Base-by-base conservation (phyloP, 2,888 invertebrate species). In the Acronicta alni region DNA sequence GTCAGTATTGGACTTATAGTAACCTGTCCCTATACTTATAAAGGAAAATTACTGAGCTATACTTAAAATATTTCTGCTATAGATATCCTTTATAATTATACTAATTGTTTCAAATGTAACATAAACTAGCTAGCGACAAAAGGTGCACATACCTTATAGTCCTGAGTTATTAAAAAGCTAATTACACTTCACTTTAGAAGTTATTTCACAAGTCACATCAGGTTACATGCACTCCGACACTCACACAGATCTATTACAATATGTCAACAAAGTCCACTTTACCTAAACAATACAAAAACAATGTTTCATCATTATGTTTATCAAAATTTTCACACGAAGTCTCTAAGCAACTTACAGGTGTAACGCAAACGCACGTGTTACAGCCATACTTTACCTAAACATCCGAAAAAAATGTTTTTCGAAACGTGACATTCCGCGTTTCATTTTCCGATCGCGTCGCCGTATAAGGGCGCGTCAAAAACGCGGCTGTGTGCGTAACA, bases 401-500 rank as follows among this genome's bases (percentile, higher is more conserved):
- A 70, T 77, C 41, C 75, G 49, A 72, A 75, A 57, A 60, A 55
- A 62, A 46, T 32, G 64, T 61, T 77, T 77, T 64, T 74, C 59
- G 60, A 67, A 68, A 63, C 57, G 62, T 63, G 47, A 78, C 75
- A 79, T 82, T 76, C 70, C 79, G 79, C 79, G 83, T 61, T 70
- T 65, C 75, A 85, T 83, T 84, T 87, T 80, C 83, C 85, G 87
- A 87, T 87, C 88, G 88, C 87, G 87, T 79, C 61, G 65, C 71
- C 63, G 72, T 72, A 67, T 72, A 74, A 69, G 75, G 77, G 77
- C 70, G 73, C 75, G 67, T 77, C 81, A 81, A 82, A 72, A 71
- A 72, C 75, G 79, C 84, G 83, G 85, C 76, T 86, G 88, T 88
- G 90, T 90, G 89, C 82, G 86, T 88, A 82, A 90, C 93, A 91